A percentile compares a stretch with the other conserved stretches of the same genome.
phyloP scores from a whole-genome alignment of 2,888 invertebrate genomes.

The Euzophera pinguis region DNA sequence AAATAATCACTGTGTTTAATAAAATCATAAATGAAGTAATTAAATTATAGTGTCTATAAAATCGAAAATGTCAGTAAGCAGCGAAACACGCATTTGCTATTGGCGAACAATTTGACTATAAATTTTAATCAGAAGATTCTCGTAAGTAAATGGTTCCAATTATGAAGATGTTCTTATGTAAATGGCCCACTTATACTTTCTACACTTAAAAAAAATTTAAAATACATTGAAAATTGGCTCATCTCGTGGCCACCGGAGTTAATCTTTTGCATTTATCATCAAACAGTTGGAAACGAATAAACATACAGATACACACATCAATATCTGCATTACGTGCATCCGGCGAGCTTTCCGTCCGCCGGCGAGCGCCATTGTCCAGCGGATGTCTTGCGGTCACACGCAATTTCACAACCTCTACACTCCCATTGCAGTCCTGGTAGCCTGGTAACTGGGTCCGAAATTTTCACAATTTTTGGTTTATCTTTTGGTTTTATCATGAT shows the following conservation, averaged over 20 bases:
- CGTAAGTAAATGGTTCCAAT: too few relatives aligned
- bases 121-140: too few relatives aligned
- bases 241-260: neutral
- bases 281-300: conserved; percentile 21
- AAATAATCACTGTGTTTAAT: neutral
- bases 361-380: conserved; percentile 64
- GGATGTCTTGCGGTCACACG: conserved; percentile 78
- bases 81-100: too few relatives aligned
- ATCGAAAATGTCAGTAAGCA: neutral
- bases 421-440: conserved; percentile 46
- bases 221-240: too few relatives aligned
- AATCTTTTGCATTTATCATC: conserved; percentile 15
- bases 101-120: neutral
- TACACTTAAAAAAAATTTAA: too few relatives aligned
- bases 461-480: conserved; percentile 15
- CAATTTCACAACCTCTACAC: conserved; percentile 73
- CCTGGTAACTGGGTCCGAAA: conserved; percentile 43
- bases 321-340: conserved; percentile 71
- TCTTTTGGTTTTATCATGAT: too few relatives aligned
- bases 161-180: too few relatives aligned
- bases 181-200: too few relatives aligned
- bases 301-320: conserved; percentile 51
- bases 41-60: neutral
- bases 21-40: neutral
- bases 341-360: conserved; percentile 57